Base-by-base conservation (phyloP, 1,140 invertebrate species). In the Drosophila murphyi region DNA sequence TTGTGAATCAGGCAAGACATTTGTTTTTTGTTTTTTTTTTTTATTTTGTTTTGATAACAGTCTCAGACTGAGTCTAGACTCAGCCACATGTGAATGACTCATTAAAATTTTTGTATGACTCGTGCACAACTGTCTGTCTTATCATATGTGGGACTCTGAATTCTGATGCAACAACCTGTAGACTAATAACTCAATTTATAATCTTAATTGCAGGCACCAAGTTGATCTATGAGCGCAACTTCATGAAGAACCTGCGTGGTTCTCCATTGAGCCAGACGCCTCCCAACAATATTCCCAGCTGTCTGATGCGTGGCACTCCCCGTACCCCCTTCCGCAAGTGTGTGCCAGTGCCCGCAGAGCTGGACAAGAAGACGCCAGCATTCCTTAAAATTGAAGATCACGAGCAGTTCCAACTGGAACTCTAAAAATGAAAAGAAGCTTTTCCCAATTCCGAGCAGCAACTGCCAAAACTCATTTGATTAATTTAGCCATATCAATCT, bases 181-280 rank as follows among this genome's bases (percentile, higher is more conserved):
- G 64, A 71, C 62, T 89, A 78, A 88, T 62, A 41, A 50, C 52
- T 97, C 74, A 97, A 97, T 67, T 91, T 75, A 88, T 2, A 7
- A 4, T 75, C 87, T 71, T 87, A 32, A 78, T 94, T 95, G 51
- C 94, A 98, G 97, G 97, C 89, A 98, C 97, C 10, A 95, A 96
- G 70, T 97, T 98, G 71, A 96, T 98, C 35, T 99, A 99, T 92
- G 97, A 99, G 76, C 94, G 97, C 68, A 94, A 95, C 1, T 97
- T 98, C 90, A 94, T 99, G 89, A 95, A 98, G 95, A 96, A 97
- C 79, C 93, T 98, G 74, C 93, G 97, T 41, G 96, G 96, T 81
- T 98, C 97, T 0, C 97, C 97, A 2, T 94, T 98, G 79, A 96
- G 97, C 37, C 95, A 95, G 87, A 98, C 97, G 7, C 97, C 97